Base-by-base conservation (phyloP, 2,113 vertebrate species). In the Pomatostomus ruficeps region DNA sequence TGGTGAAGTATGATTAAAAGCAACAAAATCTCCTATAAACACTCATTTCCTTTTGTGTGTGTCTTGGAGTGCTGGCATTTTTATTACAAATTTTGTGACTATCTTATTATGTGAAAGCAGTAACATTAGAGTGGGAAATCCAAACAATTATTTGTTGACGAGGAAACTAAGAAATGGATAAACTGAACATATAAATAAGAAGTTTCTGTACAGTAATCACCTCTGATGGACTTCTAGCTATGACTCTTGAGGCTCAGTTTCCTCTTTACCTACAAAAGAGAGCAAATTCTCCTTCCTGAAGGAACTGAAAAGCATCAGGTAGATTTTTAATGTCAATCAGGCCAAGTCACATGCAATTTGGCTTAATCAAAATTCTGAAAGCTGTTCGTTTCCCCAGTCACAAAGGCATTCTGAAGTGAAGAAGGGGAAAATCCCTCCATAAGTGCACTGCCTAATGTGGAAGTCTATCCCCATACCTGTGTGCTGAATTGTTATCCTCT, bases 401-500 rank as follows among this genome's bases (percentile, higher is more conserved):
- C 0, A 5, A 86, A 81, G 70, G 51, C 26, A 2, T 88, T 91
- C 65, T 65, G 38, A 92, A 78, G 13, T 54, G 55, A 79, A 85
- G 68, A 35, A 71, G 43, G 35, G 66, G 22, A 48, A 88, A 82
- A 85, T 79, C 23, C 59, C 57, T 58, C 5, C 2, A 4, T 17
- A 49, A 73, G 6, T 13, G 4, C 12, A n/a, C 16, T 65, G 21
- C 19, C 76, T 85, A 22, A 35, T n/a, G 54, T 82, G 66, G 71
- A 67, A 55, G 9, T 36, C 25, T 59, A 4, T 13, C 26, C 38
- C 35, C 85, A 40, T 97, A 99, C 99, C 99, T 99, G 97, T 98
- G 98, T 80, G 99, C 99, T 54, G 98, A 98, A 96, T 59, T 92
- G 96, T 97, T 98, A 75, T 99, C 98, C 84, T 99, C 98, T 15